Conservation (phyloP, 2,888 invertebrate species). For the Dasysyrphus albostriatus region DNA sequence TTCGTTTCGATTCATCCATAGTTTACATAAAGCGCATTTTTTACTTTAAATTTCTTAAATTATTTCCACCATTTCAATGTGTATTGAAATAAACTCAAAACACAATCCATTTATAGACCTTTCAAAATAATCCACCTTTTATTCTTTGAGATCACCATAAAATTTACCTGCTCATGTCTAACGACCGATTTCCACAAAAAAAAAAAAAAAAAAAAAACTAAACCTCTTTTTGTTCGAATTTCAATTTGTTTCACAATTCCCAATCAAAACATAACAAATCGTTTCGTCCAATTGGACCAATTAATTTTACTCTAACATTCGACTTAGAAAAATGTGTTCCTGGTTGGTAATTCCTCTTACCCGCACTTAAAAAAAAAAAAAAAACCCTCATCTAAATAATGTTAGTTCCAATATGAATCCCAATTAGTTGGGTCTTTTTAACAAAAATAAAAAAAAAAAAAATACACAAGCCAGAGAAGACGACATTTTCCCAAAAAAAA, state of each 20-base stretch:
- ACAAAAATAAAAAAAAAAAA: background rate
- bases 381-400: background rate
- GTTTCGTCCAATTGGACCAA: conserved; percentile 64
- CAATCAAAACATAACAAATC: conserved; percentile 72
- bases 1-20: no score
- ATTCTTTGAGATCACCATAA: background rate
- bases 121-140: conserved; percentile 5
- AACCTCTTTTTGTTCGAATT: conserved; percentile 18
- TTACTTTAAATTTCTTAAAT: no score
- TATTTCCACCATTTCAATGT: no score
- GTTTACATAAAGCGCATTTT: no score
- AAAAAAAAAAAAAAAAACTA: background rate
- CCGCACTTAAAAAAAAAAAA: conserved; percentile 18
- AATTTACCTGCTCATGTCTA: background rate
- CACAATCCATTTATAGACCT: conserved; percentile 16
- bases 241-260: conserved; percentile 65
- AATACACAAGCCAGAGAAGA: background rate
- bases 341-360: conserved; percentile 11
- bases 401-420: conserved; percentile 39
- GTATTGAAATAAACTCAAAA: background rate
- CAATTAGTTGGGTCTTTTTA: conserved; percentile 47
- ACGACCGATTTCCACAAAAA: background rate
- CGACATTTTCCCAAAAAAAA: conserved; percentile 14
- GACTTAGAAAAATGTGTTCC: background rate
- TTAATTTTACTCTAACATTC: conserved; percentile 42